phyloP scores from a whole-genome alignment of 2,113 vertebrate species.

The Podarcis raffonei region DNA sequence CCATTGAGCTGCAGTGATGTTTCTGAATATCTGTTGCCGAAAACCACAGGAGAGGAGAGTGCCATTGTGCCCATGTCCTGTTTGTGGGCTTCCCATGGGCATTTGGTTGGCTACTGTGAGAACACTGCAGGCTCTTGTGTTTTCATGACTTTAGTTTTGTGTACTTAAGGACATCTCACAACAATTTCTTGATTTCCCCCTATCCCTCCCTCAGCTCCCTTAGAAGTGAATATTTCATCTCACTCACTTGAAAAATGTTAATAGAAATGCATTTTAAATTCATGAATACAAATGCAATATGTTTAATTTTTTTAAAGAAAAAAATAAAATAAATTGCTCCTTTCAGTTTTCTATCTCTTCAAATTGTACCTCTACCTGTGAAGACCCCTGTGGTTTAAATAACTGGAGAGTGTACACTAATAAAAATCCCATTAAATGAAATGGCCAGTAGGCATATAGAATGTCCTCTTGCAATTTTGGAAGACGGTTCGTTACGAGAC shows the following conservation, averaged over 20 bases:
- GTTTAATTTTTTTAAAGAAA: slow-evolving; percentile 41
- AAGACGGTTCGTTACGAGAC: slow-evolving; percentile 76
- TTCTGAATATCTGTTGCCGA: too few species aligned
- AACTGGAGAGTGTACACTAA: slow-evolving; percentile 73
- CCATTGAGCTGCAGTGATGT: too few species aligned
- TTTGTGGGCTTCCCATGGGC: too few species aligned
- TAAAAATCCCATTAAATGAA: slow-evolving; percentile 83
- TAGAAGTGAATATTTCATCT: slow-evolving; percentile 50
- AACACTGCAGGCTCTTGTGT: too few species aligned
- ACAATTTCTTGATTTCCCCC: slow-evolving; percentile 13
- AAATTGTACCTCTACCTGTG: slow-evolving; percentile 70
- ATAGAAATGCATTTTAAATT: slow-evolving; percentile 57
- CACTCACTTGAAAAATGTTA: slow-evolving; percentile 44
- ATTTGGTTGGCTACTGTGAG: too few species aligned
- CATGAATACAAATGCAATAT: slow-evolving; percentile 64
- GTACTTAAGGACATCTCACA: slow-evolving; percentile 44
- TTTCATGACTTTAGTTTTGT: slow-evolving; percentile 2
- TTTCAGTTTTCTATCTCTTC: slow-evolving; percentile 59
- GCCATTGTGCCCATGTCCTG: too few species aligned
- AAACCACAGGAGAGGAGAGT: too few species aligned
- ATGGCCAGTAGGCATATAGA: slow-evolving; percentile 75
- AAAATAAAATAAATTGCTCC: slow-evolving; percentile 34
- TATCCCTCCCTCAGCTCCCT: slow-evolving; percentile 25
- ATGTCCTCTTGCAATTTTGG: slow-evolving; percentile 75
- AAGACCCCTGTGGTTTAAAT: slow-evolving; percentile 81